A percentile compares a stretch with the other conserved stretches of the same genome.
Conservation (phyloP, 2,113 vertebrate genomes). For the Taxidea taxus region DNA sequence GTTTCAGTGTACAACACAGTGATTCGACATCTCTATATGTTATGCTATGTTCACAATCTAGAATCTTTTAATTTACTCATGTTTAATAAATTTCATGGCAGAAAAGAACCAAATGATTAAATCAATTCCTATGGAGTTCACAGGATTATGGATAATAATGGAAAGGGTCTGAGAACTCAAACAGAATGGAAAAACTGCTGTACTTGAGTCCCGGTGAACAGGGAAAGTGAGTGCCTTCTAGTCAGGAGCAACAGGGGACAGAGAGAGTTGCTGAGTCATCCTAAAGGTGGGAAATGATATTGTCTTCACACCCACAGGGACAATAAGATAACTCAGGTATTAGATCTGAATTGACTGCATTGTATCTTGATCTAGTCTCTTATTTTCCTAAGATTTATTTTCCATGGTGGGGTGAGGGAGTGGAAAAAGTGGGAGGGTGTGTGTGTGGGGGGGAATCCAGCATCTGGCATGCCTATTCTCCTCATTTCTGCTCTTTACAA, state of each 20-base stretch:
- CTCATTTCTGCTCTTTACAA: neutral
- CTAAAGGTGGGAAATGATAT: neutral
- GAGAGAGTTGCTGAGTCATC: neutral
- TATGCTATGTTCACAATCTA: neutral
- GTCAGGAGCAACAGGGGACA: neutral
- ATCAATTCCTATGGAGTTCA: neutral
- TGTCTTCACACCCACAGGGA: neutral
- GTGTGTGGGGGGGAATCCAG: fast-evolving
- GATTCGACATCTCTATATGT: neutral
- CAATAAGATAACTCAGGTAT: neutral
- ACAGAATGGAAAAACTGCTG: neutral
- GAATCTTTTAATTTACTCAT: neutral
- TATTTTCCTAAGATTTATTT: neutral
- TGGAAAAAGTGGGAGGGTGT: neutral
- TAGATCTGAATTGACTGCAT: neutral
- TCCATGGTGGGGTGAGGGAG: neutral
- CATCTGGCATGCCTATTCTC: neutral
- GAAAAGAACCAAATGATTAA: neutral
- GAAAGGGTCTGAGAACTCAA: neutral
- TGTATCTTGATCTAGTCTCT: neutral
- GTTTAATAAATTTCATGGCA: neutral
- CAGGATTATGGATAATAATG: neutral
- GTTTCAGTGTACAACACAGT: neutral
- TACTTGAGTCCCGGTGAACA: neutral
- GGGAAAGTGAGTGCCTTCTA: no score